Evolutionary conservation across 2,888 invertebrate genomes (phyloP).

Genomic region (Scaptomyza caliginosa): DNA sequence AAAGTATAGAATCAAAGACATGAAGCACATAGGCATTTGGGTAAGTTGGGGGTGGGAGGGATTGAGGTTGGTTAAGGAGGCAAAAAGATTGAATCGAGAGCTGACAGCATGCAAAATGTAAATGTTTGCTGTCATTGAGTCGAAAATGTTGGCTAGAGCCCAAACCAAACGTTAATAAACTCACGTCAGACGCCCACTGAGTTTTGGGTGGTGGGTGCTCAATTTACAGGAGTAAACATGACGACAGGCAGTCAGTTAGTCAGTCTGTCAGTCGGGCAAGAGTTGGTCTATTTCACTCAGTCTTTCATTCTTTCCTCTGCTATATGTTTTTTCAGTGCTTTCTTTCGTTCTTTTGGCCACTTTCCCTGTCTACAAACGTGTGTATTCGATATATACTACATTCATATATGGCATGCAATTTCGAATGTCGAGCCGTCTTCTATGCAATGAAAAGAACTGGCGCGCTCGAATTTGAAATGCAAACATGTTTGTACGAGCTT

Average conservation of each 20-base stretch:
- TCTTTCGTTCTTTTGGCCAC: conserved; percentile 11
- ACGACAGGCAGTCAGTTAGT: conserved; percentile 21
- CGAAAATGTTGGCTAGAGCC: conserved; percentile 66
- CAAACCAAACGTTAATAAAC: conserved; percentile 75
- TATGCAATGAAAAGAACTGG: conserved; percentile 37
- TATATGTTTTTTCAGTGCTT: neutral
- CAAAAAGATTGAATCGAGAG: conserved; percentile 23
- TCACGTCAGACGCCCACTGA: conserved; percentile 23
- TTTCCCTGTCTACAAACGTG: conserved; percentile 7
- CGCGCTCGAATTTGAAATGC: conserved; percentile 69
- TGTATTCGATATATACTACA: neutral
- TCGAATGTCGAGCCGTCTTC: conserved; percentile 14
- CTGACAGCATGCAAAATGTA: conserved; percentile 69
- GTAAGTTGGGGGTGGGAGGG: too few species aligned
- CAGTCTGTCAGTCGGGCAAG: conserved; percentile 12
- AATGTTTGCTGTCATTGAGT: conserved; percentile 76
- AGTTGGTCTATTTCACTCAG: conserved; percentile 4
- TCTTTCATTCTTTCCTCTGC: neutral
- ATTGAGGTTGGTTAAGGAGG: neutral
- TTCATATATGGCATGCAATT: conserved; percentile 34
- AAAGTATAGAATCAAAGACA: conserved; percentile 4
- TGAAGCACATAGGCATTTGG: neutral
- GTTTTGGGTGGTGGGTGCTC: conserved; percentile 34
- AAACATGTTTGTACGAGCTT: conserved; percentile 57
- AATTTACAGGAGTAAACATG: conserved; percentile 75